Conservation (phyloP, 2,888 invertebrate genomes). For the Thereva unica region DNA sequence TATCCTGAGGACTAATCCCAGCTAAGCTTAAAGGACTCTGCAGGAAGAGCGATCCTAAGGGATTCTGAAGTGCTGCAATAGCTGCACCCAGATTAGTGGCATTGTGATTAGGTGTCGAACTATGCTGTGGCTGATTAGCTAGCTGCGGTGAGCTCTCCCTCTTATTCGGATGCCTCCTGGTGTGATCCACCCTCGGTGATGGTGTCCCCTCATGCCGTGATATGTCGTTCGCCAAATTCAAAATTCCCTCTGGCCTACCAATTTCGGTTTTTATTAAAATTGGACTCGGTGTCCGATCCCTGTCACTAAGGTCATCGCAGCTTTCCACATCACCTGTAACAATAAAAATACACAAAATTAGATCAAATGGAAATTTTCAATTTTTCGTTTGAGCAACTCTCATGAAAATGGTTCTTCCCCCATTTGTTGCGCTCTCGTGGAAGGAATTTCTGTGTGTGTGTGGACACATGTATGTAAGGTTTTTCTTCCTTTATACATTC, state of each 20-base stretch:
- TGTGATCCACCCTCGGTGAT: neutral
- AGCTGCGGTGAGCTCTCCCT: neutral
- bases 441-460: no score
- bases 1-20: slow-evolving; percentile 49
- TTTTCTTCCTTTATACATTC: slow-evolving; percentile 9
- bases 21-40: slow-evolving; percentile 51
- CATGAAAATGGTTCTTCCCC: slow-evolving; percentile 20
- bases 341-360: slow-evolving; percentile 33
- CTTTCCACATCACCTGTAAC: slow-evolving; percentile 52
- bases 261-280: neutral
- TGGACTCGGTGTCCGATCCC: slow-evolving; percentile 43
- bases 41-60: slow-evolving; percentile 50
- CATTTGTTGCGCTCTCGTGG: slow-evolving; percentile 4
- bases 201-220: slow-evolving; percentile 15
- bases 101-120: slow-evolving; percentile 31
- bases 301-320: slow-evolving; percentile 45
- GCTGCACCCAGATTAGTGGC: slow-evolving; percentile 44
- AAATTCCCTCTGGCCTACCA: slow-evolving; percentile 22
- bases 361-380: slow-evolving; percentile 53
- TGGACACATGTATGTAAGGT: neutral
- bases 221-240: slow-evolving; percentile 34
- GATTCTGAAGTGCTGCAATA: slow-evolving; percentile 49
- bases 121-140: slow-evolving; percentile 11
- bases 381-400: slow-evolving; percentile 49
- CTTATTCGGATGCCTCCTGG: slow-evolving; percentile 42